phyloP scores from a whole-genome alignment of 2,888 invertebrate genomes.

The Crematogaster levior region DNA sequence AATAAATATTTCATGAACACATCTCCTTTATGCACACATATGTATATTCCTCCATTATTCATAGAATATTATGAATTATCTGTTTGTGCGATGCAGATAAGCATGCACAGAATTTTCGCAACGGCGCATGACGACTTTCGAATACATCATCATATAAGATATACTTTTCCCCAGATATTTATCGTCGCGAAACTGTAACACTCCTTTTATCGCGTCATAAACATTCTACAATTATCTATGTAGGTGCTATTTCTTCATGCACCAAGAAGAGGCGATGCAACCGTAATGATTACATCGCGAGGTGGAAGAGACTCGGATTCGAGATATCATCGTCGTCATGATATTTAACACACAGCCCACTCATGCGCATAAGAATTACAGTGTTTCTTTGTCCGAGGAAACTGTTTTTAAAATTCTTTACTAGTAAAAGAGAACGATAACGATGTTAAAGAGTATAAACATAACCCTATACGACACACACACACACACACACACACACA shows the following conservation, averaged over 20 bases:
- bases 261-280: neutral
- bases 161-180: conserved; percentile 6
- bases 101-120: conserved; percentile 26
- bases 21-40: neutral
- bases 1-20: conserved; percentile 9
- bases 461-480: neutral
- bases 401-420: neutral
- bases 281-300: conserved; percentile 21
- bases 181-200: conserved; percentile 11
- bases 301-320: conserved; percentile 1
- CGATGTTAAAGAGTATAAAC: neutral
- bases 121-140: conserved; percentile 1
- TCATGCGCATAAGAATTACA: conserved; percentile 11
- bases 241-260: conserved; percentile 7
- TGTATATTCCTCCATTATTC: neutral
- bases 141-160: neutral
- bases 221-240: conserved; percentile 30
- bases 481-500: too few species aligned
- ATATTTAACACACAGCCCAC: conserved; percentile 33
- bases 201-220: conserved; percentile 26
- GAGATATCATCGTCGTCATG: conserved; percentile 39
- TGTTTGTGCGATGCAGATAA: neutral
- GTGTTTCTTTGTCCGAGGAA: conserved; percentile 6
- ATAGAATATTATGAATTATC: conserved; percentile 7
- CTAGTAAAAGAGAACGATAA: neutral